A percentile compares a stretch with the other conserved stretches of the same genome.
phyloP scores from a whole-genome alignment of 2,113 vertebrate species.

The Galemys pyrenaicus region DNA sequence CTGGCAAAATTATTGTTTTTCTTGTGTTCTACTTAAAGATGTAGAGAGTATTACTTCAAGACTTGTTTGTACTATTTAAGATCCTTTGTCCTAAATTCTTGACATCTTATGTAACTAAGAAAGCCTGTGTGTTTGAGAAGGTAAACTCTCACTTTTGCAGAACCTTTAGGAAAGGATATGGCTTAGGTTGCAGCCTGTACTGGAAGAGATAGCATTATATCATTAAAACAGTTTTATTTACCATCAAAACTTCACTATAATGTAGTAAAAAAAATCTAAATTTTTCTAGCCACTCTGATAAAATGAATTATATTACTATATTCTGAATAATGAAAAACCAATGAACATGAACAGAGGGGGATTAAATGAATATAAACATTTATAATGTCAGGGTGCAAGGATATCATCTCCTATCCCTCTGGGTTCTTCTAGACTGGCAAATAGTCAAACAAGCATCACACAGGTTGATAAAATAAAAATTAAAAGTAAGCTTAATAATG shows the following conservation, averaged over 20 bases:
- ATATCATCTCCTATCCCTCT: too few species aligned
- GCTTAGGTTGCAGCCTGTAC: not conserved
- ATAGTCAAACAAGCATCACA: too few species aligned
- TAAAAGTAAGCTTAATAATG: too few species aligned
- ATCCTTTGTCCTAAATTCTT: not conserved
- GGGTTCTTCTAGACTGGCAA: too few species aligned
- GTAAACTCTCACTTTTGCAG: not conserved
- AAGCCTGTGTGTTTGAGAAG: not conserved
- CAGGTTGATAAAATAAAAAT: too few species aligned
- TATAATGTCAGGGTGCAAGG: not conserved
- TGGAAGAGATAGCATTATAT: not conserved
- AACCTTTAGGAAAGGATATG: not conserved
- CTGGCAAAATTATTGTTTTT: not conserved
- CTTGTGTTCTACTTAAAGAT: not conserved
- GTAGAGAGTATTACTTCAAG: not conserved
- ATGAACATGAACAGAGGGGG: not conserved
- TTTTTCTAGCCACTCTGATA: conserved; percentile 22
- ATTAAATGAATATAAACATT: not conserved
- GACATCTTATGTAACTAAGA: not conserved
- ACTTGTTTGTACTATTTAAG: not conserved
- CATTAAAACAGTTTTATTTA: not conserved
- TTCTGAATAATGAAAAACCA: not conserved
- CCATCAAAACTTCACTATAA: not conserved
- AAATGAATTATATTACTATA: not conserved
- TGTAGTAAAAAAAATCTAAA: not conserved